Conservation (phyloP, 2,888 invertebrate genomes). For the Keiferia lycopersicella region DNA sequence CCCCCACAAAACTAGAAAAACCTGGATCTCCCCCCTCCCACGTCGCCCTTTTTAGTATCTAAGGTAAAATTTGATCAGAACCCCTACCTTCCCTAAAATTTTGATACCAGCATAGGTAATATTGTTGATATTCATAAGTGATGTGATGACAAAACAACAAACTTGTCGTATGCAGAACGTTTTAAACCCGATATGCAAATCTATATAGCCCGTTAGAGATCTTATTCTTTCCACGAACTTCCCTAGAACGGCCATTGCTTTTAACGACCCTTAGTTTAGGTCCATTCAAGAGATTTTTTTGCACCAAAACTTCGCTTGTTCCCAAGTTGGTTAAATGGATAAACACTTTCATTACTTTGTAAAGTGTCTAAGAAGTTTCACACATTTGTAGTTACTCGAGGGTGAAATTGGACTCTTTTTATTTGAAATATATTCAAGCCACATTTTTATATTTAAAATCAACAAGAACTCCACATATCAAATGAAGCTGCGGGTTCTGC, state of each 20-base stretch:
- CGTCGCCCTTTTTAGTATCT: too few species aligned
- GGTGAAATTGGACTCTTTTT: background rate
- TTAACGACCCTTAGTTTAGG: constrained; percentile 11
- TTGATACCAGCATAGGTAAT: too few species aligned
- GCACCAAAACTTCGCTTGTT: constrained; percentile 5
- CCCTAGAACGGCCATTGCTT: constrained; percentile 15
- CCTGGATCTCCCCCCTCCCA: too few species aligned
- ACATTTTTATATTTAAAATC: background rate
- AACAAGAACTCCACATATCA: background rate
- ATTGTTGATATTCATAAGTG: too few species aligned
- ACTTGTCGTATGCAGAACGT: constrained; percentile 7
- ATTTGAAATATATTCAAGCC: background rate
- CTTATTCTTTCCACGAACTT: constrained; percentile 14
- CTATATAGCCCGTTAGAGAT: constrained; percentile 7
- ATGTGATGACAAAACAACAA: background rate
- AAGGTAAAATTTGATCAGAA: too few species aligned
- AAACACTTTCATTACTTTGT: constrained; percentile 20
- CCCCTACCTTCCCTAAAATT: too few species aligned
- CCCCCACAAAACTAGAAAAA: too few species aligned
- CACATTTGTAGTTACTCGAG: constrained; percentile 2
- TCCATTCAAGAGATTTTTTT: constrained; percentile 9
- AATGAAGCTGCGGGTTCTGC: too few species aligned
- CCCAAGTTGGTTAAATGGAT: constrained; percentile 13
- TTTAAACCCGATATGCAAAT: constrained; percentile 22
- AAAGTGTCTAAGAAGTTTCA: background rate